These are phyloP conservation scores for Spodoptera littoralis DNA, from an alignment of 2,888 invertebrate species.

Conservation along the genomic window DNA sequence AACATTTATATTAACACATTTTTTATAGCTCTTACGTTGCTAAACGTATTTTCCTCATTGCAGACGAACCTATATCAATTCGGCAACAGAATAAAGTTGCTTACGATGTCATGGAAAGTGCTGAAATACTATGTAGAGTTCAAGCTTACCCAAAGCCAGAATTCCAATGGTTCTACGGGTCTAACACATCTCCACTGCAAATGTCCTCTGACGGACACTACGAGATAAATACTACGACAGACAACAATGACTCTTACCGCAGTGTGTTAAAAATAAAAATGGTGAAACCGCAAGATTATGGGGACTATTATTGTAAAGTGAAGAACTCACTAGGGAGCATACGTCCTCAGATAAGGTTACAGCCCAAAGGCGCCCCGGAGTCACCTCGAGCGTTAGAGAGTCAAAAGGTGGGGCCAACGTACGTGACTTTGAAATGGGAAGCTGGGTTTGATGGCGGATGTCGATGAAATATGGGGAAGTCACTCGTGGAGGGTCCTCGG, in stretches of 20 bases:
- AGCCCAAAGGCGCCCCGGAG: slow-evolving; percentile 96
- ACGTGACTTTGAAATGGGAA: slow-evolving; percentile 95
- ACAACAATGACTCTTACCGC: slow-evolving; percentile 95
- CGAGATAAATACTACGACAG: slow-evolving; percentile 93
- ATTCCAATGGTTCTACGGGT: slow-evolving; percentile 96
- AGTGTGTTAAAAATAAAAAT: slow-evolving; percentile 93
- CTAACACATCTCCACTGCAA: slow-evolving; percentile 92
- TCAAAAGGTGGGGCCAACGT: slow-evolving; percentile 93
- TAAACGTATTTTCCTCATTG: slow-evolving; percentile 49
- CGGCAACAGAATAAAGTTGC: slow-evolving; percentile 96
- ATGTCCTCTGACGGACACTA: slow-evolving; percentile 95
- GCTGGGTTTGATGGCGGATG: slow-evolving; percentile 97
- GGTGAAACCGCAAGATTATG: slow-evolving; percentile 95
- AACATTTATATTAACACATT: slow-evolving; percentile 9
- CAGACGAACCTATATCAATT: slow-evolving; percentile 95
- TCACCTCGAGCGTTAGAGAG: slow-evolving; percentile 92
- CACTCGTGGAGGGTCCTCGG: too few relatives aligned
- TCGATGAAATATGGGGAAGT: slow-evolving; percentile 95
- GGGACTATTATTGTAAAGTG: slow-evolving; percentile 96
- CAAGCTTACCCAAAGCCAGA: slow-evolving; percentile 97
- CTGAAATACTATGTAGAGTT: slow-evolving; percentile 95
- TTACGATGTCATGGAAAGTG: slow-evolving; percentile 94
- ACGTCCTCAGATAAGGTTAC: slow-evolving; percentile 93
- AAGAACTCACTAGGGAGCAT: slow-evolving; percentile 94
- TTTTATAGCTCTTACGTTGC: slow-evolving; percentile 7